Evolutionary conservation across 1,140 invertebrate species (phyloP).

Genomic region (Zaprionus tsacasi): DNA sequence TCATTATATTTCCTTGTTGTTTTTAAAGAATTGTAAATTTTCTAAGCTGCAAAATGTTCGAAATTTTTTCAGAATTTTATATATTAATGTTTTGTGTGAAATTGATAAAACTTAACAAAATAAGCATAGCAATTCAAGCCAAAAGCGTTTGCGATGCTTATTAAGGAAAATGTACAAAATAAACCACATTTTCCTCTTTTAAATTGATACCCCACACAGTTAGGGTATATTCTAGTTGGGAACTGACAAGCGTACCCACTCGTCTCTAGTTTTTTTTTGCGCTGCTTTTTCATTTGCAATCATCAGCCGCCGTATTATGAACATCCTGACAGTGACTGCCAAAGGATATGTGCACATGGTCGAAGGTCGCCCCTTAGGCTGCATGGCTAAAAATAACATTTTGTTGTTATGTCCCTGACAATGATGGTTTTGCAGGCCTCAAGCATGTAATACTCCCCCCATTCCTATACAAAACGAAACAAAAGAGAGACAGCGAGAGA

Average conservation of each 20-base stretch:
- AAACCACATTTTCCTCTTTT: background rate
- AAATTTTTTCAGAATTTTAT: no score
- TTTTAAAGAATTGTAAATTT: conserved; percentile 9
- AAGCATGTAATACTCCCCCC: background rate
- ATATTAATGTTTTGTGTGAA: background rate
- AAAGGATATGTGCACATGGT: conserved; percentile 47
- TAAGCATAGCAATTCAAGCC: background rate
- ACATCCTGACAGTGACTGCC: conserved; percentile 37
- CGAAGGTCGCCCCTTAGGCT: conserved; percentile 38
- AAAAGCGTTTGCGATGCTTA: background rate
- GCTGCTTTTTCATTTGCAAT: conserved; percentile 52
- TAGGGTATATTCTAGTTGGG: background rate
- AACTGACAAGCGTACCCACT: background rate
- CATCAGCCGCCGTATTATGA: conserved; percentile 50
- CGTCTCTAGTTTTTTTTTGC: background rate
- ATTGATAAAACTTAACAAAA: background rate
- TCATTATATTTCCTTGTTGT: background rate
- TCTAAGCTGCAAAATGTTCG: no score
- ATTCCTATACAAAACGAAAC: background rate
- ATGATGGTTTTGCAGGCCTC: conserved; percentile 25
- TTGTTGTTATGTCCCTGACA: conserved; percentile 42
- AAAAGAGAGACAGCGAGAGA: background rate
- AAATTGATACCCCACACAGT: background rate
- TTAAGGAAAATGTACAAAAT: background rate
- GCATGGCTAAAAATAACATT: conserved; percentile 46